Evolutionary conservation across 2,113 vertebrate genomes (phyloP).

Genomic region (Poecile atricapillus): DNA sequence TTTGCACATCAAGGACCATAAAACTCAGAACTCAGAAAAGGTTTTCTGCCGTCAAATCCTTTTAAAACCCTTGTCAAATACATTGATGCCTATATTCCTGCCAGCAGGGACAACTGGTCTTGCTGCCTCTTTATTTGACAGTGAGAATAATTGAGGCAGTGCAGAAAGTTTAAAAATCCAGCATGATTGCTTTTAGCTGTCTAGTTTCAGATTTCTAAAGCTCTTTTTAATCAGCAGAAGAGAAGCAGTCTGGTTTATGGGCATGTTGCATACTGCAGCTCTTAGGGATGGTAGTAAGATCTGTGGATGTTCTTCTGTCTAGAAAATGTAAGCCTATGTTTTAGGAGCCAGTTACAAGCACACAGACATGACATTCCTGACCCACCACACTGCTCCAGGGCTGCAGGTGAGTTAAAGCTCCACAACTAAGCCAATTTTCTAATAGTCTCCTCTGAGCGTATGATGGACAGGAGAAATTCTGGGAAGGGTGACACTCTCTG

Average conservation of each 20-base stretch:
- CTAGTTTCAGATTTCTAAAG: slow-evolving; percentile 52
- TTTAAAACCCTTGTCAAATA: slow-evolving; percentile 35
- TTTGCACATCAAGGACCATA: neutral
- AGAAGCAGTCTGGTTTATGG: neutral
- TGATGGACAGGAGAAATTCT: neutral
- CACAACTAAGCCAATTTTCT: neutral
- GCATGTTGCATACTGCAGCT: neutral
- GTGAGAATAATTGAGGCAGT: slow-evolving; percentile 43
- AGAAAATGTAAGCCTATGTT: neutral
- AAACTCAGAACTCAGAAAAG: slow-evolving; percentile 18
- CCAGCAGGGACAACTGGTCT: slow-evolving; percentile 56
- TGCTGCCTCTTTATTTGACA: slow-evolving; percentile 39
- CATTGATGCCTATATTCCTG: slow-evolving; percentile 33
- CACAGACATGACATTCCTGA: neutral
- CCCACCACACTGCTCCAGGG: fast-evolving
- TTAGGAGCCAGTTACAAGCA: neutral
- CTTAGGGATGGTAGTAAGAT: neutral
- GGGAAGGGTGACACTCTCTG: neutral
- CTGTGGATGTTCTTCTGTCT: neutral
- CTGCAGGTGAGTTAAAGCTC: neutral
- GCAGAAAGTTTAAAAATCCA: slow-evolving; percentile 47
- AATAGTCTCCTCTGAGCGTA: neutral
- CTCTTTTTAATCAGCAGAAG: slow-evolving; percentile 32
- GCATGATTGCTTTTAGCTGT: slow-evolving; percentile 47
- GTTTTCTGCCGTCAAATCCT: slow-evolving; percentile 30